phyloP scores from a whole-genome alignment of 2,888 invertebrate species.

The Ophion obscuratus region DNA sequence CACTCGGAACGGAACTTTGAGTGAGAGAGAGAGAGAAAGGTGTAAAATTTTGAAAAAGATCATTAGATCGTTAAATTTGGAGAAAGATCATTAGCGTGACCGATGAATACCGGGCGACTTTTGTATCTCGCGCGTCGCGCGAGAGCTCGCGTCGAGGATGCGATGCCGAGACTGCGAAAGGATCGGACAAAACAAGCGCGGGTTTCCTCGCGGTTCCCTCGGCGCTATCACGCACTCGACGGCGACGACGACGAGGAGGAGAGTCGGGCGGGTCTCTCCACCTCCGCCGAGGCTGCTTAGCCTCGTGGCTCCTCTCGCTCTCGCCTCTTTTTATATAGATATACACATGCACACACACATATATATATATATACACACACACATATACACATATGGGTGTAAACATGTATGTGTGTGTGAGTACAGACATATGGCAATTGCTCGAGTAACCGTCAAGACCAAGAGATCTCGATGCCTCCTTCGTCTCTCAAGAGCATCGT shows the following conservation, averaged over 20 bases:
- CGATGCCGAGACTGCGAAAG: slow-evolving; percentile 77
- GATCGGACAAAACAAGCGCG: slow-evolving; percentile 56
- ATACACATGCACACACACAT: not conserved
- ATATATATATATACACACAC: not conserved
- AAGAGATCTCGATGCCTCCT: slow-evolving; percentile 19
- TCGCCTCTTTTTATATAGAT: not conserved
- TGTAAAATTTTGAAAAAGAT: not conserved
- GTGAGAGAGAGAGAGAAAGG: too few species aligned
- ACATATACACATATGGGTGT: not conserved
- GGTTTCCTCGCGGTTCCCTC: slow-evolving; percentile 69
- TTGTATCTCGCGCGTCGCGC: slow-evolving; percentile 6
- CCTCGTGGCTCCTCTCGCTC: slow-evolving; percentile 35
- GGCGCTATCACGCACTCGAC: slow-evolving; percentile 44
- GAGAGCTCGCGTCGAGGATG: slow-evolving; percentile 74
- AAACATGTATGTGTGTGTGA: not conserved
- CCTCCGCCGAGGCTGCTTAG: slow-evolving; percentile 49
- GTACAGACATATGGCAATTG: not conserved
- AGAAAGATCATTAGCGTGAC: not conserved
- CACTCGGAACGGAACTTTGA: slow-evolving; percentile 5
- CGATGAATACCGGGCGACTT: not conserved
- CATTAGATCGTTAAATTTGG: not conserved
- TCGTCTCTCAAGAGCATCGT: slow-evolving; percentile 8
- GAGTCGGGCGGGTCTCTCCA: slow-evolving; percentile 54
- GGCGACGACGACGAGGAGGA: slow-evolving; percentile 29
- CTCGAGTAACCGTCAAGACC: slow-evolving; percentile 25